Evolutionary conservation across 2,113 vertebrate genomes (phyloP).

Genomic region (Elgaria multicarinata): DNA sequence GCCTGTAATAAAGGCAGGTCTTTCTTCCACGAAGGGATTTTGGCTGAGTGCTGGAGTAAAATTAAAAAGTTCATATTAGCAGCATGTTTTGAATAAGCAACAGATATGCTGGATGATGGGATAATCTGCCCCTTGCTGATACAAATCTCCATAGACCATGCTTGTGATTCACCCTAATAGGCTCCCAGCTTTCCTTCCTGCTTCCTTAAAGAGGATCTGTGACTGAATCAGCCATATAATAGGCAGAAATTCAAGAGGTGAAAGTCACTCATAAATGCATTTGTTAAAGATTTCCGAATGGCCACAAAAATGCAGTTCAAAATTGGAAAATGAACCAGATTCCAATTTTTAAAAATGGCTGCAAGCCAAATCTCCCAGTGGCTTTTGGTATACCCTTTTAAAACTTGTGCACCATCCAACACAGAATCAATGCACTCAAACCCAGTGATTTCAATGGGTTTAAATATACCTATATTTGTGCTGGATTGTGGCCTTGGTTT

Average conservation of each 20-base stretch:
- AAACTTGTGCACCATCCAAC: not conserved
- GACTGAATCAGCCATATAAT: not conserved
- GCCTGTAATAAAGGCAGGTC: too few species aligned
- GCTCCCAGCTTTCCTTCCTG: too few species aligned
- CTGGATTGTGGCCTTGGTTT: conserved; percentile 9
- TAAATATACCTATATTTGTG: conserved; percentile 2
- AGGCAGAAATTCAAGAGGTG: not conserved
- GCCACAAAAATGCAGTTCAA: not conserved
- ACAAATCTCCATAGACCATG: too few species aligned
- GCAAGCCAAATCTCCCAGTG: not conserved
- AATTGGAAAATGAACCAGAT: too few species aligned
- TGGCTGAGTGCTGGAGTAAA: too few species aligned
- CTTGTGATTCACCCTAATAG: too few species aligned
- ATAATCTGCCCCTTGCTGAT: too few species aligned
- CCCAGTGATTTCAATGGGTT: not conserved
- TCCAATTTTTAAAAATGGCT: not conserved
- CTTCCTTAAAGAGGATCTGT: too few species aligned
- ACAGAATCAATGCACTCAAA: not conserved
- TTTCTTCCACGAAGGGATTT: too few species aligned
- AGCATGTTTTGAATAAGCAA: too few species aligned
- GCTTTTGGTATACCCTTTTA: not conserved
- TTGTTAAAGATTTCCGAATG: not conserved
- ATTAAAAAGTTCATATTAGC: too few species aligned
- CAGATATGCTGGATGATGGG: too few species aligned
- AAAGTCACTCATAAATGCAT: not conserved